Conservation (phyloP, 2,797 vertebrate species). For the Propithecus perrieri region DNA sequence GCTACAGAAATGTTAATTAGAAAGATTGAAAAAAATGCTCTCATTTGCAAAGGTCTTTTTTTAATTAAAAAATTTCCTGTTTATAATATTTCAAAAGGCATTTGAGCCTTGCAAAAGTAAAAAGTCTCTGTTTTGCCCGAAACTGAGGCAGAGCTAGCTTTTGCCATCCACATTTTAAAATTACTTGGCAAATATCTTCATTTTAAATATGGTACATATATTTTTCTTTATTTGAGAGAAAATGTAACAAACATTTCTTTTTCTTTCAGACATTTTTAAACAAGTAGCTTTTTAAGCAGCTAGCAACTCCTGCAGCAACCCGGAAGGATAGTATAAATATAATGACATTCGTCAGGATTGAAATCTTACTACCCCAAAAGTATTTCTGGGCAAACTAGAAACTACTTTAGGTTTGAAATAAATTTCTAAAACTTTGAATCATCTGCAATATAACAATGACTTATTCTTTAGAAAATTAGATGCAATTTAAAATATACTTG, state of each 20-base stretch:
- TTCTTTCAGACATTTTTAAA: slow-evolving; percentile 23
- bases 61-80: neutral
- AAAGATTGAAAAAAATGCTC: neutral
- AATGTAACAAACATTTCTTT: slow-evolving; percentile 38
- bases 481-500: slow-evolving; percentile 51
- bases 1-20: neutral
- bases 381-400: slow-evolving; percentile 45
- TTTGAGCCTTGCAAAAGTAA: neutral
- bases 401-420: neutral
- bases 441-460: neutral
- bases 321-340: neutral
- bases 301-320: neutral
- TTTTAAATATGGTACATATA: neutral
- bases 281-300: neutral
- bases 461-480: slow-evolving; percentile 62
- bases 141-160: neutral
- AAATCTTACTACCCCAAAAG: slow-evolving; percentile 15
- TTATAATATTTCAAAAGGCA: slow-evolving; percentile 3
- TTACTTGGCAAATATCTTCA: slow-evolving; percentile 16
- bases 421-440: slow-evolving; percentile 57
- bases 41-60: neutral
- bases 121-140: neutral
- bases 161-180: slow-evolving; percentile 29
- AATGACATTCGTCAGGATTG: slow-evolving; percentile 33
- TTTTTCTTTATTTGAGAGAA: slow-evolving; percentile 56